Conservation (phyloP, 2,888 invertebrate genomes). For the Drosophila subsilvestris region DNA sequence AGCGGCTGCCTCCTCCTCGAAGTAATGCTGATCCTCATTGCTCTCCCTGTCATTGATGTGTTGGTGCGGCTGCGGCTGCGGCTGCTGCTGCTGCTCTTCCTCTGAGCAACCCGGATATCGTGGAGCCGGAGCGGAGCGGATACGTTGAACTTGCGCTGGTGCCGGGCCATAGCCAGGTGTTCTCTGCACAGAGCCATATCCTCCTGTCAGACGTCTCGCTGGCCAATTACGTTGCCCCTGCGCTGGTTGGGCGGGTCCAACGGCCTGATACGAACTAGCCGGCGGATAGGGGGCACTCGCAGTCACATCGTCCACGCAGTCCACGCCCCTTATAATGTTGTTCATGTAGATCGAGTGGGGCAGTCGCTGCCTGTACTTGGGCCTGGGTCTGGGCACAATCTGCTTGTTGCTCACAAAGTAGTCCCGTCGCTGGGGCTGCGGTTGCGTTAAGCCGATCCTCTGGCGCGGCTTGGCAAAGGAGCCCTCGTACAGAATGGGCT, state of each 20-base stretch:
- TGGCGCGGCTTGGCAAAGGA: slow-evolving; percentile 59
- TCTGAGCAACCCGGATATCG: neutral
- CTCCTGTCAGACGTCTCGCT: neutral
- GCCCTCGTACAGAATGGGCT: slow-evolving; percentile 69
- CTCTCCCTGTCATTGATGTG: neutral
- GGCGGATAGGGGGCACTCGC: neutral
- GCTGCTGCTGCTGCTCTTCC: slow-evolving; percentile 2
- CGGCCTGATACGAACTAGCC: neutral
- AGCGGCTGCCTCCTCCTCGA: slow-evolving; percentile 37
- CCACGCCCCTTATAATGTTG: slow-evolving; percentile 65
- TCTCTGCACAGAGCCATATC: neutral
- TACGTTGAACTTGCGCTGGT: slow-evolving; percentile 9
- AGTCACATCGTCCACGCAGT: slow-evolving; percentile 58
- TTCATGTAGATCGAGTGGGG: slow-evolving; percentile 71
- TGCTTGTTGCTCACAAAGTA: slow-evolving; percentile 67
- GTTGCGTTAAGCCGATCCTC: slow-evolving; percentile 27
- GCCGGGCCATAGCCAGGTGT: neutral
- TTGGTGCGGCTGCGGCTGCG: slow-evolving; percentile 1
- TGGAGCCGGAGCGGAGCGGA: neutral
- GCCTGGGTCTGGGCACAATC: slow-evolving; percentile 62
- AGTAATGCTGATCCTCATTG: slow-evolving; percentile 31
- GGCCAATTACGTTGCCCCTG: slow-evolving; percentile 27
- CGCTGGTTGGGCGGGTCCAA: neutral
- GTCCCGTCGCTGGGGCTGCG: slow-evolving; percentile 45
- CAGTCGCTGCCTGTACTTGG: slow-evolving; percentile 49